Percentiles rank a stretch among this genome's conserved stretches.
Conservation (phyloP, 2,797 vertebrate species). For the Pogonophryne albipinna region DNA sequence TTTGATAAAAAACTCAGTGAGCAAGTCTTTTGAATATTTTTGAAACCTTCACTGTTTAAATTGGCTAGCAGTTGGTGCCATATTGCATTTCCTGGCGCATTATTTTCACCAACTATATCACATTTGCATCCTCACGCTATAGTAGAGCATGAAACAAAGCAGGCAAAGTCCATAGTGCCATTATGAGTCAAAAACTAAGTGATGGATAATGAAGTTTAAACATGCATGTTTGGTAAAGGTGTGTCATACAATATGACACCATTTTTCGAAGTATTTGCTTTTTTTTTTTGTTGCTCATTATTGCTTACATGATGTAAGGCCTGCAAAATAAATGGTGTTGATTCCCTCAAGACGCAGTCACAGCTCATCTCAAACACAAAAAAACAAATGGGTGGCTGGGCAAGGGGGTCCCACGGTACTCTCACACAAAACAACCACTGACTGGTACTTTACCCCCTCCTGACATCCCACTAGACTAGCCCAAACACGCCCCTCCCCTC, state of each 20-base stretch:
- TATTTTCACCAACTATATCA: background rate
- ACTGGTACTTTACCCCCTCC: conserved; percentile 78
- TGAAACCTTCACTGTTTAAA: background rate
- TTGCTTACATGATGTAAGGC: background rate
- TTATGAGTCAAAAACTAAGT: background rate
- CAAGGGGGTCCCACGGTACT: conserved; percentile 43
- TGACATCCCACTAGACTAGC: conserved; percentile 65
- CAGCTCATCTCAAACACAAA: conserved; percentile 64
- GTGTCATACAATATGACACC: background rate
- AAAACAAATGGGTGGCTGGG: conserved; percentile 63
- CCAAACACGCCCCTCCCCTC: conserved; percentile 66
- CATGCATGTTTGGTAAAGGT: background rate
- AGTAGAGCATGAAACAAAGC: background rate
- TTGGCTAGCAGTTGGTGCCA: background rate
- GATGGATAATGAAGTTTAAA: background rate
- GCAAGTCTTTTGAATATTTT: background rate
- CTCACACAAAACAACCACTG: conserved; percentile 73
- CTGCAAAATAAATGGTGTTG: background rate
- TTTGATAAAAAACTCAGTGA: background rate
- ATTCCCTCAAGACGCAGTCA: conserved; percentile 67
- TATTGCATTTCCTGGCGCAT: background rate
- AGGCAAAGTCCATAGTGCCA: background rate
- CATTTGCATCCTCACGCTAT: background rate
- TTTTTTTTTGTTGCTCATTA: conserved; percentile 2
- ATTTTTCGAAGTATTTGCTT: background rate